Percentiles rank a stretch among this genome's conserved stretches.
Conservation (phyloP, 2,888 invertebrate genomes). For the Arrhopalites spinosus region DNA sequence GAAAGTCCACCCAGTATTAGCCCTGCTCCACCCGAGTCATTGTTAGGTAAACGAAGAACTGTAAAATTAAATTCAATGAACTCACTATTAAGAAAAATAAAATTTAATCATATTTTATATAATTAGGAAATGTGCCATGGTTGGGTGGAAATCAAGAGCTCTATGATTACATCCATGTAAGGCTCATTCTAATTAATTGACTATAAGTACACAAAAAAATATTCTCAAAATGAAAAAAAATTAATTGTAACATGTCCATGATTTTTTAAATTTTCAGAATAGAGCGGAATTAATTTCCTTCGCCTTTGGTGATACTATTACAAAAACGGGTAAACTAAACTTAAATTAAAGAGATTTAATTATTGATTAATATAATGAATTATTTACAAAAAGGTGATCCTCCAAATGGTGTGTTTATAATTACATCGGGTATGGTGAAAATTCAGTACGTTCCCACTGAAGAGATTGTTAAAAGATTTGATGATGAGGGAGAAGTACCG, state of each 20-base stretch:
- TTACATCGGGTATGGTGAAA: slow-evolving; percentile 61
- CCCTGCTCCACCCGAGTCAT: slow-evolving; percentile 58
- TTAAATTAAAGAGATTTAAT: too few species aligned
- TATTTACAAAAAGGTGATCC: too few species aligned
- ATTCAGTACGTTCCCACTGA: slow-evolving; percentile 56
- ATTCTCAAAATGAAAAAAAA: not conserved
- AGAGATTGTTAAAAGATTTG: slow-evolving; percentile 19
- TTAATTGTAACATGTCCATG: not conserved
- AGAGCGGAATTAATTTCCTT: slow-evolving; percentile 58
- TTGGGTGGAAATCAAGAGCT: slow-evolving; percentile 57
- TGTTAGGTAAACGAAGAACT: too few species aligned
- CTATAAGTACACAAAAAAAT: too few species aligned
- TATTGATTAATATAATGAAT: too few species aligned
- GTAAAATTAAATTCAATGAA: too few species aligned
- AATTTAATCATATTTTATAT: too few species aligned
- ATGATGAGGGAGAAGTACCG: slow-evolving; percentile 45
- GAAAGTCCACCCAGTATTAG: slow-evolving; percentile 58
- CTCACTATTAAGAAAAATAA: too few species aligned
- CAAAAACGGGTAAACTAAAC: too few species aligned
- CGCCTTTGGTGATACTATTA: slow-evolving; percentile 58
- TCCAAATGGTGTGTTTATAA: slow-evolving; percentile 60
- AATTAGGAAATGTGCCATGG: slow-evolving; percentile 59
- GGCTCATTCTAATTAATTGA: too few species aligned
- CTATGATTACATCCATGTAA: slow-evolving; percentile 58
- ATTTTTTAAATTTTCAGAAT: slow-evolving; percentile 47